phyloP scores from a whole-genome alignment of 1,140 invertebrate genomes.

The Drosophila kurseongensis region DNA sequence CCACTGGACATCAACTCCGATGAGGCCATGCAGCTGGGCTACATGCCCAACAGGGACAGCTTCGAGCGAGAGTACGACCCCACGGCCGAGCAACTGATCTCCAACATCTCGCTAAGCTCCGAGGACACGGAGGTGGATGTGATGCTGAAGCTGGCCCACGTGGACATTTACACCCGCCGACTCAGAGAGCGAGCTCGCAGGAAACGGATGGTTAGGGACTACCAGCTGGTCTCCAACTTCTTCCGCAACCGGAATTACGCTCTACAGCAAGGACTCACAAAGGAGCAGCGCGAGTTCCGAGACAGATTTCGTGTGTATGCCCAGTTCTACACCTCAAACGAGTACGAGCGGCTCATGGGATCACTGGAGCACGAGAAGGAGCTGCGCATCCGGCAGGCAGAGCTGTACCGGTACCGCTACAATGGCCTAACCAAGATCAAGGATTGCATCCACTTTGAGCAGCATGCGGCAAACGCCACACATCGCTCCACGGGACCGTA shows the following conservation, averaged over 20 bases:
- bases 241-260: constrained; percentile 86
- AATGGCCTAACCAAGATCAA: constrained; percentile 92
- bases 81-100: constrained; percentile 95
- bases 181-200: constrained; percentile 93
- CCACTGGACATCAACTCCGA: constrained; percentile 91
- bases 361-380: constrained; percentile 93
- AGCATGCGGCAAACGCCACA: constrained; percentile 87
- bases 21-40: constrained; percentile 96
- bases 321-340: constrained; percentile 93
- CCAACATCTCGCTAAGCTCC: constrained; percentile 90
- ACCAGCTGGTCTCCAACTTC: constrained; percentile 92
- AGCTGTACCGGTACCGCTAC: constrained; percentile 92
- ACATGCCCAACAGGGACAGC: constrained; percentile 97
- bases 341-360: constrained; percentile 91
- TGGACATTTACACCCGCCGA: constrained; percentile 95
- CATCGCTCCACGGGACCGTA: constrained; percentile 77
- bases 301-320: constrained; percentile 93
- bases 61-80: constrained; percentile 98
- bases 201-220: constrained; percentile 94
- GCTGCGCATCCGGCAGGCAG: constrained; percentile 91
- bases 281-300: constrained; percentile 88
- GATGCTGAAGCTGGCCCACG: constrained; percentile 87
- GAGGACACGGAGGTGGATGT: constrained; percentile 96
- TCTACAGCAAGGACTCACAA: constrained; percentile 78
- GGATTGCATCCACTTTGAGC: constrained; percentile 93